Base-by-base conservation (phyloP, 2,113 vertebrate species). In the Mystacornis crossleyi region DNA sequence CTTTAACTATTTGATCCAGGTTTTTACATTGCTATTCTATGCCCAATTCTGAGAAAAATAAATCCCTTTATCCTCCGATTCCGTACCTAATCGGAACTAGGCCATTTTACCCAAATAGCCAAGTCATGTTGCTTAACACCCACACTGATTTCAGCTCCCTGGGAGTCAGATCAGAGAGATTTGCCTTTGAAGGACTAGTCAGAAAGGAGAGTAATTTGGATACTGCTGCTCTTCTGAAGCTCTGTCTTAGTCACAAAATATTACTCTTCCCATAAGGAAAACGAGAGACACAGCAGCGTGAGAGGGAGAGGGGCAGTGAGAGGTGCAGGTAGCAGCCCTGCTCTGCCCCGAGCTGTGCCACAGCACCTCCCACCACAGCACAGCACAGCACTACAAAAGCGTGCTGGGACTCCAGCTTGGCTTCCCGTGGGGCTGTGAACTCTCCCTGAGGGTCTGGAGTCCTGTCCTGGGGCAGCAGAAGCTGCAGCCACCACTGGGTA, bases 1-100 rank as follows among this genome's bases (percentile, higher is more conserved):
- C 83, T 82, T 85, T 86, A 79, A 73, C n/a, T 92, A 62, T 89
- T 93, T 94, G 94, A 94, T 91, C 55, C 89, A 96, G 94, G 34
- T 91, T 91, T 94, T 77, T 89, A 66, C 26, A 31, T 29, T 62
- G 64, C 40, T 86, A 70, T 95, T 90, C 48, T 95, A 9, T 58
- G n/a, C 43, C 57, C 61, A 50, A 2, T 75, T 93, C 40, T 66
- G 82, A 94, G 91, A 57, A 79, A 57, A 86, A 72, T 55, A 97
- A 83, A 58, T 45, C 50, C 43, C 60, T 77, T 54, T 38, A 89
- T 93, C 80, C 54, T 93, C 43, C 0, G 2, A 93, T 88, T 98
- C 73, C 79, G n/a, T n/a, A 66, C 82, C 89, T 95, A 81, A 95
- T 95, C 91, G 92, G 81, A 96, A 81, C 50, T 28, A 94, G 73